A percentile compares a stretch with the other conserved stretches of the same genome.
phyloP scores from a whole-genome alignment of 2,113 vertebrate species.

The Paraplagusia blochii region DNA sequence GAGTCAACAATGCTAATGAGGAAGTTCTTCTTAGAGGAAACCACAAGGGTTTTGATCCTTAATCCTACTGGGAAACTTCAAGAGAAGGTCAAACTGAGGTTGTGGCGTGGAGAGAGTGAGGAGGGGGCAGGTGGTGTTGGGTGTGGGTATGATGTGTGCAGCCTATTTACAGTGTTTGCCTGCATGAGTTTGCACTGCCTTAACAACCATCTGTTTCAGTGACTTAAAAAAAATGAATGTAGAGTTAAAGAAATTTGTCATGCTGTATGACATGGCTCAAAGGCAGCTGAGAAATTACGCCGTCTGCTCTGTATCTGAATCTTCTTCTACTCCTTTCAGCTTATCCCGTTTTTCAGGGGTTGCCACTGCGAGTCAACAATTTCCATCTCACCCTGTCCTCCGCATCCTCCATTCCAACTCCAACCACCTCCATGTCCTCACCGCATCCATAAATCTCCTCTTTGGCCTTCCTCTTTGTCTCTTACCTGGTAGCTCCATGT shows the following conservation, averaged over 20 bases:
- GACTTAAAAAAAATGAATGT: no score
- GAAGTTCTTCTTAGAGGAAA: not conserved
- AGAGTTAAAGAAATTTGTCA: conserved; percentile 11
- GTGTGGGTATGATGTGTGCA: conserved; percentile 11
- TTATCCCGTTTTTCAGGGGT: no score
- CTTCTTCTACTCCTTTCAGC: no score
- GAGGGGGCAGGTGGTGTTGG: not conserved
- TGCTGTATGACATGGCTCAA: conserved; percentile 2
- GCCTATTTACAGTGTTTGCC: conserved; percentile 1
- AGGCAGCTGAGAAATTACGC: conserved; percentile 9
- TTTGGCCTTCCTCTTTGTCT: no score
- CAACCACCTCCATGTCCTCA: no score
- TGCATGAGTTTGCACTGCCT: not conserved
- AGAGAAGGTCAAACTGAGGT: conserved; percentile 10
- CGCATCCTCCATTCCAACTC: no score
- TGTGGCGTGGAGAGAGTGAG: conserved; percentile 4
- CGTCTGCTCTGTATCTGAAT: conserved; percentile 21
- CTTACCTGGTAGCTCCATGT: no score
- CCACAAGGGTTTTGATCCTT: not conserved
- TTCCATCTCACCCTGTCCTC: no score
- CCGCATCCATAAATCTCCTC: no score
- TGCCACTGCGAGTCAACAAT: no score
- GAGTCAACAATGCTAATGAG: not conserved
- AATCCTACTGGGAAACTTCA: not conserved
- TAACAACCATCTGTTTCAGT: no score